Evolutionary conservation across 2,797 vertebrate species (phyloP).

Genomic region (Phrynocephalus forsythii): DNA sequence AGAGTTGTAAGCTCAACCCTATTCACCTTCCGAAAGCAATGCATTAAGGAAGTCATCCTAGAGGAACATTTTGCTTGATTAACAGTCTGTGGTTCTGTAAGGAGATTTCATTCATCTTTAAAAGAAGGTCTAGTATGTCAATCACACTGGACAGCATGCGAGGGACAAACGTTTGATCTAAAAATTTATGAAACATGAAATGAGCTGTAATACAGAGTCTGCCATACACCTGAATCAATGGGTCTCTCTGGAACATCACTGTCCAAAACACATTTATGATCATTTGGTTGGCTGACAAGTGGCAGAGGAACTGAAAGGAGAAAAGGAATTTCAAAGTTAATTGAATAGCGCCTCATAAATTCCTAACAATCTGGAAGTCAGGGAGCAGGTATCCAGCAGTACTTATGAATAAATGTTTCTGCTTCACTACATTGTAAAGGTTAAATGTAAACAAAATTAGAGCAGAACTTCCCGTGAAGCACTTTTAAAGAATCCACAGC

Average conservation of each 20-base stretch:
- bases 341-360: slow-evolving; percentile 47
- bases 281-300: slow-evolving; percentile 47
- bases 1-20: not conserved
- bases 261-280: slow-evolving; percentile 41
- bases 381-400: not conserved
- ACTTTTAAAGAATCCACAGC: not conserved
- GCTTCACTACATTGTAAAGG: slow-evolving; percentile 18
- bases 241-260: slow-evolving; percentile 32
- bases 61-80: slow-evolving; percentile 15
- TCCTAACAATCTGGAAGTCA: slow-evolving; percentile 17
- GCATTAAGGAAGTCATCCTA: not conserved
- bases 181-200: slow-evolving; percentile 74
- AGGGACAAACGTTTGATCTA: slow-evolving; percentile 61
- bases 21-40: slow-evolving; percentile 13
- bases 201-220: slow-evolving; percentile 54
- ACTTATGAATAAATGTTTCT: slow-evolving; percentile 30
- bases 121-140: slow-evolving; percentile 49
- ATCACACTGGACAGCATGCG: slow-evolving; percentile 44
- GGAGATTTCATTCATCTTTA: slow-evolving; percentile 49
- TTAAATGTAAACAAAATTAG: slow-evolving; percentile 9
- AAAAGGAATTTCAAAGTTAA: slow-evolving; percentile 55
- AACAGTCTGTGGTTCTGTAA: slow-evolving; percentile 18
- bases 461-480: not conserved
- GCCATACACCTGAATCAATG: slow-evolving; percentile 45
- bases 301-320: slow-evolving; percentile 22